Percentiles rank a stretch among this genome's conserved stretches.
phyloP scores from a whole-genome alignment of 1,140 invertebrate species.

The Lepidotrigona ventralis region DNA sequence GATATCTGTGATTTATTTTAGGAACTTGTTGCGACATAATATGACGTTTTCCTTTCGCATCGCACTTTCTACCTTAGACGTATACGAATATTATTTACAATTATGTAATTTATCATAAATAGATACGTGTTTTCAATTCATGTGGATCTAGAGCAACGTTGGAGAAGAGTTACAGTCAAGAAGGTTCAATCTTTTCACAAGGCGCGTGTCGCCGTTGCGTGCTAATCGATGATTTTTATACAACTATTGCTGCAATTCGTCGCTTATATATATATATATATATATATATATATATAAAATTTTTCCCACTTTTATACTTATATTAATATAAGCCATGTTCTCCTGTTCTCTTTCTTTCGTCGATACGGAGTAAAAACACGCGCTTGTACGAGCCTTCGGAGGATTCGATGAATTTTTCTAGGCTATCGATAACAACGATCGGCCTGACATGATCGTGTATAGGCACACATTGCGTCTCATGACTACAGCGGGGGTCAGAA shows the following conservation, averaged over 20 bases:
- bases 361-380: slow-evolving; percentile 1
- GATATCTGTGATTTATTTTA: slow-evolving; percentile 74
- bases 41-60: slow-evolving; percentile 63
- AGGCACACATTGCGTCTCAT: not conserved
- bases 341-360: not conserved
- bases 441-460: not conserved
- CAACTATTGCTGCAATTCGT: not conserved
- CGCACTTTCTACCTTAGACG: slow-evolving; percentile 67
- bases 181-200: slow-evolving; percentile 9
- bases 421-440: not conserved
- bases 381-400: not conserved
- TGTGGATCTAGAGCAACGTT: slow-evolving; percentile 35
- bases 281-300: not conserved
- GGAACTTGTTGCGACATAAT: slow-evolving; percentile 75
- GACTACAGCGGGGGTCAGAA: not conserved
- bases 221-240: slow-evolving; percentile 17
- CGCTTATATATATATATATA: not conserved
- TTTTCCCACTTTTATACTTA: not conserved
- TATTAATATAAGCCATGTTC: not conserved
- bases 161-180: slow-evolving; percentile 29
- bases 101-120: slow-evolving; percentile 62
- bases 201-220: not conserved
- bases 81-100: slow-evolving; percentile 70
- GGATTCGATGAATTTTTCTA: not conserved
- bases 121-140: slow-evolving; percentile 42